Percentiles rank a stretch among this genome's conserved stretches.
phyloP scores from a whole-genome alignment of 1,140 invertebrate species.

The Oscheius sp. region DNA sequence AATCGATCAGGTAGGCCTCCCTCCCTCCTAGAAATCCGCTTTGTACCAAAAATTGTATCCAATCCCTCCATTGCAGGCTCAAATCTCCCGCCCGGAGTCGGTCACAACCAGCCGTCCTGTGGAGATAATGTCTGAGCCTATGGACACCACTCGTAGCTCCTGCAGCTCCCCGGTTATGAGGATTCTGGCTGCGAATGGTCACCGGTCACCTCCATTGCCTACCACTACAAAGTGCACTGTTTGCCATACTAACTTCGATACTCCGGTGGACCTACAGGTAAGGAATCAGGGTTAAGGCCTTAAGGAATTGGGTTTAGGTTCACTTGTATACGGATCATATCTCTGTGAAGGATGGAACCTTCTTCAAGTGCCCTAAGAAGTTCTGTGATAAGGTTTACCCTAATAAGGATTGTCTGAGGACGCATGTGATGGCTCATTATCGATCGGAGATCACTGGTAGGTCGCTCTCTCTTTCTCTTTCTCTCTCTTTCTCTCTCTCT shows the following conservation, averaged over 20 bases:
- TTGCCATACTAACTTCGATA: conserved; percentile 18
- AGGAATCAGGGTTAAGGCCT: neutral
- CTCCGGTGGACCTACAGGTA: conserved; percentile 10
- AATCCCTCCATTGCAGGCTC: neutral
- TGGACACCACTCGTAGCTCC: neutral
- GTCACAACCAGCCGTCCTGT: neutral
- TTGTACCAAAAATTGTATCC: neutral
- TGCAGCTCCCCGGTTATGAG: conserved; percentile 3
- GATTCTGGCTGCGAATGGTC: conserved; percentile 3
- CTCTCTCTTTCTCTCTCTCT: neutral
- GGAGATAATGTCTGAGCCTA: neutral
- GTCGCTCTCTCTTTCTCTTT: neutral
- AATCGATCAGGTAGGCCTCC: neutral
- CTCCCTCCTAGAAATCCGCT: neutral
- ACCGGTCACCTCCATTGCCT: neutral
- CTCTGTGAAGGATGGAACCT: conserved; percentile 35
- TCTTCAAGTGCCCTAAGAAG: conserved; percentile 35
- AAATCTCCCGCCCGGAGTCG: neutral
- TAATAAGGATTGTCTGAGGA: conserved; percentile 27
- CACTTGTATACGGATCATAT: conserved; percentile 43
- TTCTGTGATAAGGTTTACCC: conserved; percentile 41
- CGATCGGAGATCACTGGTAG: neutral
- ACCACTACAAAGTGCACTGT: conserved; percentile 11
- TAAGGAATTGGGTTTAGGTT: conserved; percentile 1
- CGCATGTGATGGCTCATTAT: conserved; percentile 38